phyloP scores from a whole-genome alignment of 2,797 vertebrate genomes.

The Squalus acanthias region DNA sequence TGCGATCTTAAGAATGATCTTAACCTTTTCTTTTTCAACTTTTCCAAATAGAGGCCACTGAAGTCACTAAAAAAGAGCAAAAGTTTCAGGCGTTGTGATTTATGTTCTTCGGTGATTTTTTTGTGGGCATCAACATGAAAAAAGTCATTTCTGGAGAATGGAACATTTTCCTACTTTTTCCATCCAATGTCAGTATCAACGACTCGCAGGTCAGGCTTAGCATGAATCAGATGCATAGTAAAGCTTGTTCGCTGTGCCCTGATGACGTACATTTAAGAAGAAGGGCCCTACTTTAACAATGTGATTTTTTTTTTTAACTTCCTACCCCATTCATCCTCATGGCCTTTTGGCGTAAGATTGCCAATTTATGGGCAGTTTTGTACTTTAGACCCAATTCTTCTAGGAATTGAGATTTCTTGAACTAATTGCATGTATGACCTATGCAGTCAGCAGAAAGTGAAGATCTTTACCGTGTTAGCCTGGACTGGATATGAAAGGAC shows the following conservation, averaged over 20 bases:
- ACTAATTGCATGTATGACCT: constrained; percentile 1
- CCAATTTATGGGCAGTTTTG: background rate
- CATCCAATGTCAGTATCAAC: background rate
- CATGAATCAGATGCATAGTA: background rate
- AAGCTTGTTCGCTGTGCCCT: background rate
- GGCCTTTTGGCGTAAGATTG: background rate
- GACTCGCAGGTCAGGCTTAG: background rate
- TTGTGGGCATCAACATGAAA: background rate
- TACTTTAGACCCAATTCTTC: background rate
- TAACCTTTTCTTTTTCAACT: background rate
- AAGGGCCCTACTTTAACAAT: background rate
- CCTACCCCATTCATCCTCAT: background rate
- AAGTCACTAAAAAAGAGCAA: background rate
- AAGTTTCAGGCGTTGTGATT: background rate
- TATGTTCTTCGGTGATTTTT: background rate
- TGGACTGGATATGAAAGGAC: background rate
- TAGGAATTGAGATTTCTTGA: background rate
- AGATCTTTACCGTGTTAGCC: background rate
- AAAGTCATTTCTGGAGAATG: background rate
- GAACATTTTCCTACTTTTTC: background rate
- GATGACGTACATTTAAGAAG: background rate
- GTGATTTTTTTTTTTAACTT: background rate
- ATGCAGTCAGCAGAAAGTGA: background rate
- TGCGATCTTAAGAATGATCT: background rate
- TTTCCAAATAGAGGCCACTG: background rate